phyloP scores from a whole-genome alignment of 2,797 vertebrate genomes.

The Sparidentex hasta region DNA sequence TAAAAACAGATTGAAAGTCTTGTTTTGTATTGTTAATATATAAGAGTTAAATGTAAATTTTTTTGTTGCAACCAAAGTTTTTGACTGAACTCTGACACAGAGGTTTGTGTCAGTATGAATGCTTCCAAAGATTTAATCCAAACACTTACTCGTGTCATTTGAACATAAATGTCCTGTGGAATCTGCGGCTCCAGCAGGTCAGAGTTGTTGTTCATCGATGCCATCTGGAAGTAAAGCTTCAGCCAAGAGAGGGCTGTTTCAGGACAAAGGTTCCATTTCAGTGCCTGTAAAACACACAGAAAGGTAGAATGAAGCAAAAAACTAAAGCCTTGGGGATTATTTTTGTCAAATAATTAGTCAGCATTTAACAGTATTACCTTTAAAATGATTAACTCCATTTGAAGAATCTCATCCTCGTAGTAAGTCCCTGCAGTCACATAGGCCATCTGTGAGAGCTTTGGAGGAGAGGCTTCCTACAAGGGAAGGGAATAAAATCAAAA shows the following conservation, averaged over 20 bases:
- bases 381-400: slow-evolving; percentile 93
- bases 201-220: slow-evolving; percentile 84
- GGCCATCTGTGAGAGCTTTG: slow-evolving; percentile 91
- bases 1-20: no score
- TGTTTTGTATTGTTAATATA: no score
- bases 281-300: slow-evolving; percentile 76
- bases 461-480: slow-evolving; percentile 91
- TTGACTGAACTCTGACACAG: neutral
- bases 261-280: slow-evolving; percentile 92
- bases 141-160: slow-evolving; percentile 88
- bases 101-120: neutral
- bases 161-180: slow-evolving; percentile 90
- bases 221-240: slow-evolving; percentile 92
- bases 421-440: slow-evolving; percentile 92
- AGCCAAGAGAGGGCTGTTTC: slow-evolving; percentile 92
- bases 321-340: neutral
- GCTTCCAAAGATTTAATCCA: neutral
- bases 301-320: no score
- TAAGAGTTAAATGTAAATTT: no score
- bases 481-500: neutral
- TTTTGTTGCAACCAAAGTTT: neutral
- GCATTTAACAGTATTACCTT: slow-evolving; percentile 82
- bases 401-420: slow-evolving; percentile 90
- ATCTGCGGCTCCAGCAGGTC: slow-evolving; percentile 92
- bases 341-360: neutral